Base-by-base conservation (phyloP, 2,888 invertebrate genomes). In the Stenurella melanura region DNA sequence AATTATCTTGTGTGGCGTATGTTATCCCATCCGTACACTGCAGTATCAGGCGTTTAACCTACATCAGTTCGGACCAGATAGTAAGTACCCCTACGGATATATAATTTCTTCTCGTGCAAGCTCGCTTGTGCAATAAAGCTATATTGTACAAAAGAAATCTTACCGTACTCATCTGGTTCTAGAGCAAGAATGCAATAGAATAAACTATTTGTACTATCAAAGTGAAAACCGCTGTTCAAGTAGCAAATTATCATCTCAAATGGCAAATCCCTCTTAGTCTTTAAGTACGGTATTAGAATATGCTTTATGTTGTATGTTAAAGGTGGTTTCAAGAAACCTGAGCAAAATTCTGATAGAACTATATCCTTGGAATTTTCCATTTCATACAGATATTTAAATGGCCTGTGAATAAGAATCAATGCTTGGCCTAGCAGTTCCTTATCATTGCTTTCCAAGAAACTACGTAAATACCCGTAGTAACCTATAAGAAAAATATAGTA, bases 401-500 rank as follows among this genome's bases (percentile, higher is more conserved):
- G 97, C 81, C 95, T 92, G 83, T 94, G 92, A 75, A 97, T 92
- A 85, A 97, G 92, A 83, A 95, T 93, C 74, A 96, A 90, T 1
- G 96, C 90, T 78, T 94, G 92, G 60, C 95, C 94, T 38, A 83
- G 70, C 12, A 75, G 82, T 93, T 92, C 81, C 94, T 90, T 10
- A 93, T 93, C 26, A 94, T 95, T 90, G 67, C 75, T 79, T 80
- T 96, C 95, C 81, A 97, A 87, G 70, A 97, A 88, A 73, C 90
- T 90, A 80, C 95, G 92, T 81, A 97, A 89, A 84, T 94, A 93
- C 79, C 91, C 91, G 87, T 96, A 97, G 88, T 96, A 97, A 80
- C 93, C 94, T 93, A 88, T 54, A 76, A 79, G 67, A 12, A 74
- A 60, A 68, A 61, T 56, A 17, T 60, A 54, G 15, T 34, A 34